Evolutionary conservation across 2,113 vertebrate species (phyloP).

Genomic region (Protobothrops flavoviridis): DNA sequence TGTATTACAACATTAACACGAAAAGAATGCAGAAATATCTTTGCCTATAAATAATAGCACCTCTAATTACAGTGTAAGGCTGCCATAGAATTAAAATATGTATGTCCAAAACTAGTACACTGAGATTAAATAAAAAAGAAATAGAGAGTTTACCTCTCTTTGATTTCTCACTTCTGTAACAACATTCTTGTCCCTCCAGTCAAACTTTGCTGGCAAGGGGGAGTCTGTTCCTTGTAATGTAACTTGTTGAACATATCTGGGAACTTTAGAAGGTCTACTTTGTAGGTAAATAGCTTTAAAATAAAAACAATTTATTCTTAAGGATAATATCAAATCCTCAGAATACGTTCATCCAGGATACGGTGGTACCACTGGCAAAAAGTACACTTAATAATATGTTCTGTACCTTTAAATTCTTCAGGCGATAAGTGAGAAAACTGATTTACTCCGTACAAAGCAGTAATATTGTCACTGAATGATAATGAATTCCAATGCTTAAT

Average conservation of each 20-base stretch:
- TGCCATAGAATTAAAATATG: background rate
- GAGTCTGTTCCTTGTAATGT: conserved; percentile 32
- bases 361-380: background rate
- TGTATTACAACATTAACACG: background rate
- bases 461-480: conserved; percentile 57
- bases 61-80: background rate
- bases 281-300: conserved; percentile 81
- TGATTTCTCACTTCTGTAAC: conserved; percentile 86
- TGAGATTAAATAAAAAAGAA: background rate
- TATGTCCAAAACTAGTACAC: background rate
- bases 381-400: background rate
- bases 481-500: conserved; percentile 77
- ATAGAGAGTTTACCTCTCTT: conserved; percentile 71
- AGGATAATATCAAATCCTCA: conserved; percentile 21
- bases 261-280: conserved; percentile 66
- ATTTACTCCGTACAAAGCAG: conserved; percentile 86
- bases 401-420: conserved; percentile 84
- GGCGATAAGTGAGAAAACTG: conserved; percentile 86
- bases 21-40: background rate
- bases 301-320: background rate
- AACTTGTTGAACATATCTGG: conserved; percentile 61
- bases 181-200: conserved; percentile 86
- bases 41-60: background rate
- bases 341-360: conserved; percentile 20
- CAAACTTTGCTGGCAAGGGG: conserved; percentile 79